Evolutionary conservation across 2,888 invertebrate genomes (phyloP).

Genomic region (Elegia similella): DNA sequence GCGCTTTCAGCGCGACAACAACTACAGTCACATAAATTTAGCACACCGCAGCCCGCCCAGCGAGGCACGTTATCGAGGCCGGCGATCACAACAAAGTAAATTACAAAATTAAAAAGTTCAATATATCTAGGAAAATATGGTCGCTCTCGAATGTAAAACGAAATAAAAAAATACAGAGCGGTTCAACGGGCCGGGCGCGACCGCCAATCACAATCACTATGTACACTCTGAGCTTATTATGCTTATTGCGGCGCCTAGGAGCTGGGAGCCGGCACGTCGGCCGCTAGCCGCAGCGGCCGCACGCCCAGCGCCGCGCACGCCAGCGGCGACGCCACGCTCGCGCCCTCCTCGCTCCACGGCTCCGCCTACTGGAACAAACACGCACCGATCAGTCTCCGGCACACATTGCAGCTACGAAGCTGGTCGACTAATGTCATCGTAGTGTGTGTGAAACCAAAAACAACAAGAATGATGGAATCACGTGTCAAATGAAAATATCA

Average conservation of each 20-base stretch:
- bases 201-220: not conserved
- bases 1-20: not conserved
- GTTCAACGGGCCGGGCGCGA: not conserved
- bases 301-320: conserved; percentile 56
- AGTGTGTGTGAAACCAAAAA: too few relatives aligned
- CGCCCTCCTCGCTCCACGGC: conserved; percentile 22
- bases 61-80: not conserved
- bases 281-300: not conserved
- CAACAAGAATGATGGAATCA: too few relatives aligned
- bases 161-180: conserved; percentile 5
- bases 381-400: not conserved
- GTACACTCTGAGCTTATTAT: not conserved
- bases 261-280: not conserved
- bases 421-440: too few relatives aligned
- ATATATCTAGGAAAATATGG: conserved; percentile 6
- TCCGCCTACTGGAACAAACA: conserved; percentile 29
- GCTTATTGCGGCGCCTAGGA: not conserved
- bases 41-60: not conserved
- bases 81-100: not conserved
- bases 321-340: conserved; percentile 34
- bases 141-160: conserved; percentile 10
- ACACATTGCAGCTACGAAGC: too few relatives aligned
- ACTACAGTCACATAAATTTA: not conserved
- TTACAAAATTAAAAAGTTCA: conserved; percentile 11
- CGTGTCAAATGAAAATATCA: too few relatives aligned